Conservation (phyloP, 2,113 vertebrate species). For the Malaclemys terrapin region DNA sequence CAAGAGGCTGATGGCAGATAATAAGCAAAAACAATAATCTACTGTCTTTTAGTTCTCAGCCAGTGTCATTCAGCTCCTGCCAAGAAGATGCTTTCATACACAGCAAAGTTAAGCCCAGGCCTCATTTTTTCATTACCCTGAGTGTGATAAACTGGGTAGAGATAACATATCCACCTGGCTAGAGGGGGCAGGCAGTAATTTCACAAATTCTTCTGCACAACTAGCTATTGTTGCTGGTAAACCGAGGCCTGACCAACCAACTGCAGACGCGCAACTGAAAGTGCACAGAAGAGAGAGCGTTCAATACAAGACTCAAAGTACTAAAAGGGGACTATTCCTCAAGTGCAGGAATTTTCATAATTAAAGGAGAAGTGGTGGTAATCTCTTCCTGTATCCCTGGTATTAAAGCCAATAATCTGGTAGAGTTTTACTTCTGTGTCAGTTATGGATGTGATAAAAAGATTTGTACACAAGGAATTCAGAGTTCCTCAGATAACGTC, state of each 20-base stretch:
- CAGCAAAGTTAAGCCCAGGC: constrained; percentile 79
- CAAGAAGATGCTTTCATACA: constrained; percentile 84
- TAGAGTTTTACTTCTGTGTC: constrained; percentile 64
- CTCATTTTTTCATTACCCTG: constrained; percentile 82
- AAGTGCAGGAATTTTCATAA: constrained; percentile 6
- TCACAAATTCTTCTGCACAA: constrained; percentile 82
- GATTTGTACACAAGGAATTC: constrained; percentile 52
- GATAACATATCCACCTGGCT: constrained; percentile 76
- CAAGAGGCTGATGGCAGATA: constrained; percentile 84
- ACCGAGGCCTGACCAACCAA: constrained; percentile 53
- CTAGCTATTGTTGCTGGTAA: constrained; percentile 82
- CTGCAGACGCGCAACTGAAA: constrained; percentile 60
- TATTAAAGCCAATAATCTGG: constrained; percentile 52
- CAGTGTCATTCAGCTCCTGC: constrained; percentile 81
- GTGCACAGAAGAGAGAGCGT: background rate
- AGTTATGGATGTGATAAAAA: constrained; percentile 42
- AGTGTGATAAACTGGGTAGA: constrained; percentile 80
- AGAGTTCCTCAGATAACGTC: constrained; percentile 32
- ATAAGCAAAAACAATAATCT: constrained; percentile 84
- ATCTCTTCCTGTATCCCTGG: constrained; percentile 57
- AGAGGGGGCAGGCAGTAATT: constrained; percentile 76
- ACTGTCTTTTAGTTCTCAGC: constrained; percentile 82
- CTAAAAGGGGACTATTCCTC: constrained; percentile 35
- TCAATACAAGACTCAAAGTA: constrained; percentile 45
- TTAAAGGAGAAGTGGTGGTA: constrained; percentile 33